phyloP scores from a whole-genome alignment of 2,797 vertebrate species.

The Anisognathus igniventris region DNA sequence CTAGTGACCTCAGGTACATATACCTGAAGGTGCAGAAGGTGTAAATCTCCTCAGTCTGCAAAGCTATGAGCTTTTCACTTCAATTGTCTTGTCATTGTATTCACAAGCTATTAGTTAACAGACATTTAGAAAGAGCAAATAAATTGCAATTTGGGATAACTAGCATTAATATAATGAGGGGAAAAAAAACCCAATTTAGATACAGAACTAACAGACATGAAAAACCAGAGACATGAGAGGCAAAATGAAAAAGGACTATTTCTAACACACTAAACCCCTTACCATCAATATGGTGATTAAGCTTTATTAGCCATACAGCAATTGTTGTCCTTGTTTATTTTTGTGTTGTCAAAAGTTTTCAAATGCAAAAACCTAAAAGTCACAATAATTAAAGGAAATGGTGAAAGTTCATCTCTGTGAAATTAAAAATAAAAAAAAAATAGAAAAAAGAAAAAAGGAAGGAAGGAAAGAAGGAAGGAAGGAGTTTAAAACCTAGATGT shows the following conservation, averaged over 20 bases:
- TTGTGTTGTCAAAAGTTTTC: slow-evolving; percentile 54
- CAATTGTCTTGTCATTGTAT: background rate
- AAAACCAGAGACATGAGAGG: background rate
- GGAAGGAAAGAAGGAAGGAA: slow-evolving; percentile 28
- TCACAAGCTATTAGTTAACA: slow-evolving; percentile 12
- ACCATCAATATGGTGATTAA: background rate
- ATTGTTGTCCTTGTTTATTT: background rate
- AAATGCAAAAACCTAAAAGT: slow-evolving; percentile 64
- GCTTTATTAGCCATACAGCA: background rate
- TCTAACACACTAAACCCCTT: background rate
- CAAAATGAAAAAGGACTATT: background rate
- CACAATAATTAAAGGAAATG: slow-evolving; percentile 83
- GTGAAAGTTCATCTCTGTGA: slow-evolving; percentile 70
- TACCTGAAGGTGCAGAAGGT: background rate
- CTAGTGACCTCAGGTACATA: background rate
- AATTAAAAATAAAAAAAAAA: slow-evolving; percentile 14
- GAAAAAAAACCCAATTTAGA: background rate
- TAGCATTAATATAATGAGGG: background rate
- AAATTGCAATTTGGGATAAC: background rate
- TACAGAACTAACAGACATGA: background rate
- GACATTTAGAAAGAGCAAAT: background rate
- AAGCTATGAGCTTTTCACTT: background rate
- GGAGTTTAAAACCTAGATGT: slow-evolving; percentile 83
- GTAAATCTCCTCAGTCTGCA: background rate
- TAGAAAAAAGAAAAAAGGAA: background rate